These are phyloP conservation scores for Atopsyche davidsoni DNA, from an alignment of 1,140 invertebrate species.

Conservation along the genomic window DNA sequence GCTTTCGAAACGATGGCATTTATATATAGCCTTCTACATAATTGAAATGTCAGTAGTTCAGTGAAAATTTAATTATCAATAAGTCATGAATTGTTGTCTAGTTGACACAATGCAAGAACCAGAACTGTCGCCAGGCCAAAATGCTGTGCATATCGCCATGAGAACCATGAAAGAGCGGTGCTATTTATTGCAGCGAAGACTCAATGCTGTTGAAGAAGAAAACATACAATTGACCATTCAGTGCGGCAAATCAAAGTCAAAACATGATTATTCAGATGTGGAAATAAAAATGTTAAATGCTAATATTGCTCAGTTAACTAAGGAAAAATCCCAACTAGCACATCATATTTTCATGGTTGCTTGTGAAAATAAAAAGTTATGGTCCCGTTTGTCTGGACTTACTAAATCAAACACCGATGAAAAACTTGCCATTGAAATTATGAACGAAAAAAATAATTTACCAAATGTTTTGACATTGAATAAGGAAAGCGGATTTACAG, in stretches of 20 bases:
- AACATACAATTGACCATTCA: constrained; percentile 59
- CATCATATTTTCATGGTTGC: constrained; percentile 73
- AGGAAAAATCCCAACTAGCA: constrained; percentile 66
- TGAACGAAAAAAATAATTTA: constrained; percentile 1
- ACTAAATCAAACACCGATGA: constrained; percentile 41
- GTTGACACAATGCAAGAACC: no score
- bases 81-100: no score
- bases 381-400: constrained; percentile 62
- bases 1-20: no score
- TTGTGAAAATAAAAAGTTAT: constrained; percentile 70
- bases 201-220: constrained; percentile 64
- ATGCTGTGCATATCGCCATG: constrained; percentile 66
- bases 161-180: constrained; percentile 76
- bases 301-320: constrained; percentile 59
- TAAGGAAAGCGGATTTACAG: constrained; percentile 43
- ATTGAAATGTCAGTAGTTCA: no score
- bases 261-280: constrained; percentile 29
- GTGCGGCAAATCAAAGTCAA: constrained; percentile 35
- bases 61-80: no score
- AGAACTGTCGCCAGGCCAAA: no score
- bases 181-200: constrained; percentile 61
- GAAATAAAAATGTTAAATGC: constrained; percentile 47
- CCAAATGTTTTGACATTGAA: constrained; percentile 41
- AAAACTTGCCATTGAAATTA: constrained; percentile 36
- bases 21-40: no score